Base-by-base conservation (phyloP, 2,888 invertebrate genomes). In the Callyntrura guangdongensis region DNA sequence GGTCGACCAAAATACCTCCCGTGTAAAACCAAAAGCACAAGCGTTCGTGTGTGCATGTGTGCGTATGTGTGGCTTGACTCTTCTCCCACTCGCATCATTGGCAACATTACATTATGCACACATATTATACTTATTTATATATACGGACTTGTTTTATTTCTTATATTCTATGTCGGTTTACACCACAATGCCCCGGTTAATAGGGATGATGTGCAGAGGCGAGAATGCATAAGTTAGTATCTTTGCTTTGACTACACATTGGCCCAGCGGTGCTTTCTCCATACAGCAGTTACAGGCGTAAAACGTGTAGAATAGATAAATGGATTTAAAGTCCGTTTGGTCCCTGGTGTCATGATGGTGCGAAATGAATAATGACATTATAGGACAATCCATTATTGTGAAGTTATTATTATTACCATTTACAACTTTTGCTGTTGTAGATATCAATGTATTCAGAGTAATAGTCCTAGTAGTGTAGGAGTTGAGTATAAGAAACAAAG, bases 1-100 rank as follows among this genome's bases (percentile, higher is more conserved):
- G 90, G 90, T 90, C 81, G 86, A 90, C 90, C 90, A 90, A 90
- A 86, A 90, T 36, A 90, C 90, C 90, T 90, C 86, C 82, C 90
- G 86, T 85, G 90, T 81, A 90, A 90, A 90, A 90, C 90, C 90
- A 86, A 72, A 81, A 90, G 90, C 90, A 86, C 86, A 90, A 90
- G 86, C 90, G 86, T 90, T 86, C 90, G 90, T 90, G 86, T 90
- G 83, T 83, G 79, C 67, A 69, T 61, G 56, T 86, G 72, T 67
- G 86, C 79, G 77, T 6, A 6, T 85, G 74, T 86, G 67, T 84
- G 72, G 74, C 61, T 74, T 36, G 20, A 56, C 56, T 47, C 47
- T 25, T 45, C 72, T 77, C 25, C 22, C 45, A 27, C 59, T 81
- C 11, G 61, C 14, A 47, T 82, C 82, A 77, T 49, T 22, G 49